Base-by-base conservation (phyloP, 35 echinoderm and acorn worm species). In the Patiria miniata region DNA sequence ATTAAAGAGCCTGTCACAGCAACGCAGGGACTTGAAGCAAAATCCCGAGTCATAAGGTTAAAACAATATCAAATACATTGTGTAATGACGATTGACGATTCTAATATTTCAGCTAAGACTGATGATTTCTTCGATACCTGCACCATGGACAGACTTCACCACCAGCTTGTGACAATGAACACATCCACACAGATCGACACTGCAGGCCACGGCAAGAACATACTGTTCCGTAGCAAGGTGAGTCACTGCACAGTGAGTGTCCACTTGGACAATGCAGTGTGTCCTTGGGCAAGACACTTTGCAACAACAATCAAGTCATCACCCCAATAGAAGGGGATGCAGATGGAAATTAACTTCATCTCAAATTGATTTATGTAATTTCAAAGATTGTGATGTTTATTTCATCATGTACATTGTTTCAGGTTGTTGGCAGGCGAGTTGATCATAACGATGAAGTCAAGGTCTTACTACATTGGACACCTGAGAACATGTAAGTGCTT, bases 121-220 rank as follows among this genome's bases (percentile, higher is more conserved):
- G 92, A 91, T 60, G 95, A 98, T 77, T 98, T 94, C 78, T 98
- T 98, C 92, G 95, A 98, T 57, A 94, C 88, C 12, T 68, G 92
- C 26, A 98, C 91, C 57, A 87, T 94, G 37, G 95, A 98, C 44
- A 86, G 82, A 23, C 68, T 98, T 28, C 92, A 94, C 81, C 95
- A 98, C 37, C 86, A 93, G 42, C 86, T 98, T 7, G 86, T 94
- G n/a, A 80, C 85, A 15, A 52, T 98, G 8, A 94, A 98, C 52
- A 91, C 77, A 55, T 91, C 80, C 36, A 94, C 95, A 36, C 83
- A 90, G 58, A 83, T 98, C 12, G 89, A 98, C 54, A 94, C 92
- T 0, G 82, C 91, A 33, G 95, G 95, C 5, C 80, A 77, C 8
- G 92, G 95, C 5, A 50, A 78, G 4, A 85, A 86, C 60, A 77